Evolutionary conservation across 1,140 invertebrate genomes (phyloP), one percentile per base, ranked within the genome.

Genomic region (Polypedilum pembai): DNA sequence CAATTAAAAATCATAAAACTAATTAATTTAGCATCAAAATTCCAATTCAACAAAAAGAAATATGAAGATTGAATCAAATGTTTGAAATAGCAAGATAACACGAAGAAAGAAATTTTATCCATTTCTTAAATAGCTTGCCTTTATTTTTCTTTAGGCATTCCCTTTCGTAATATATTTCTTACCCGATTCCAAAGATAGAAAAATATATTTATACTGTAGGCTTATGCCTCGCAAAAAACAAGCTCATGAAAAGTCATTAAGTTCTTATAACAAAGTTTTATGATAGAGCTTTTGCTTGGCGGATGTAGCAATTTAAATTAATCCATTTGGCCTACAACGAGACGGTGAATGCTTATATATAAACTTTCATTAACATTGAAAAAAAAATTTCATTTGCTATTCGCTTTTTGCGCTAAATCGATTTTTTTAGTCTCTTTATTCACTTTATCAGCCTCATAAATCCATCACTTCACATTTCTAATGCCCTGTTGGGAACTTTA

Each of bases 361-460:
- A 56, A 56, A 56, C 45, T 56, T 56, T 56, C 45, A 56, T 56
- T 56, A 56, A 56, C 45, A 56, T 56, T 56, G 45, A 56, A 56
- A 56, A 56, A 56, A 56, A n/a, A 45, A 4, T 45, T 56, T 33
- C 24, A 3, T 33, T 56, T 56, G n/a, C n/a, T 56, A 15, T n/a
- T 56, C 45, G 45, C 12, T 56, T 56, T 45, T 56, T 15, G 12
- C 45, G 10, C 45, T 56, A 12, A 33, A 56, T 56, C 45, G 45
- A 56, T 56, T 56, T 56, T 45, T 56, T 56, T 56, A 56, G 12
- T 33, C 24, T 33, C 24, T 56, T n/a, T 56, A 56, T 56, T 56
- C 45, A 56, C 45, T 56, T 56, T 56, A 56, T 56, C 45, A 56
- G 45, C 45, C 45, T 56, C 45, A 56, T 56, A 56, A 56, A 56